Conservation (phyloP, 2,113 vertebrate genomes). For the Bothrops jararaca region DNA sequence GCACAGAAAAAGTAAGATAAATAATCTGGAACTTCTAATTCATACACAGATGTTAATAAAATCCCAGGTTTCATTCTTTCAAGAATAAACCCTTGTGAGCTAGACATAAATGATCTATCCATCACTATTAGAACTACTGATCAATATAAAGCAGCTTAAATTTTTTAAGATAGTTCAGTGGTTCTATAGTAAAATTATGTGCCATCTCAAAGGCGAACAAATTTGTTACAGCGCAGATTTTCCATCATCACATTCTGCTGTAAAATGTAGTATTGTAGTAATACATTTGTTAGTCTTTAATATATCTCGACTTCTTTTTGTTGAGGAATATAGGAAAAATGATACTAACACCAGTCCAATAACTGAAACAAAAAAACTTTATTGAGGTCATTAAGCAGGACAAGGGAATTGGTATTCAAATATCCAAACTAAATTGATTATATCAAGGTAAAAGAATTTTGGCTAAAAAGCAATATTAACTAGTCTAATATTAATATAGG, state of each 20-base stretch:
- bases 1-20: slow-evolving; percentile 87
- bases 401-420: not conserved
- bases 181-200: not conserved
- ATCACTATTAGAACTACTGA: not conserved
- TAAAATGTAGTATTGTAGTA: not conserved
- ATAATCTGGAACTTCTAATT: not conserved
- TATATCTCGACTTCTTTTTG: not conserved
- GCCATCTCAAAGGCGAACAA: not conserved
- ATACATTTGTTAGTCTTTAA: not conserved
- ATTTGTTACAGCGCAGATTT: not conserved
- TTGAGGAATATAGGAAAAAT: not conserved
- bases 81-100: not conserved
- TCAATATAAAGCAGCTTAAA: not conserved
- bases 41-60: not conserved
- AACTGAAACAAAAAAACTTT: not conserved
- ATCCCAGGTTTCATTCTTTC: not conserved
- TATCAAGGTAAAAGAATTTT: not conserved
- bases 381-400: not conserved
- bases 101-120: not conserved
- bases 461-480: not conserved
- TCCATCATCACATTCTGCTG: not conserved
- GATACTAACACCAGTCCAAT: not conserved
- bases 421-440: not conserved
- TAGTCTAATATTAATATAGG: not conserved
- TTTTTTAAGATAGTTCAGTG: not conserved